Evolutionary conservation across 2,888 invertebrate species (phyloP).

Genomic region (Coleophora deauratella): DNA sequence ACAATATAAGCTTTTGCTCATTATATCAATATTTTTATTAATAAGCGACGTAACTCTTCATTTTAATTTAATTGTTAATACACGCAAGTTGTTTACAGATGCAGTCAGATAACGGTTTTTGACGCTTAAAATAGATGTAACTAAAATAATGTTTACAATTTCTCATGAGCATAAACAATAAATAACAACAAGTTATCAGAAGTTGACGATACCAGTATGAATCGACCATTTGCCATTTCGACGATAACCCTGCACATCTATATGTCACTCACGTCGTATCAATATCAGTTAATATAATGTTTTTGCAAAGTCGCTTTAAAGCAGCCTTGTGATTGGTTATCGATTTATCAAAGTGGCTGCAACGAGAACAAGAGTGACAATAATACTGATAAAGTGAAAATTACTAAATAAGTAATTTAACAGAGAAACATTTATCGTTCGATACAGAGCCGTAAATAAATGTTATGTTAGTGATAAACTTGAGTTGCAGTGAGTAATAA

Average conservation of each 20-base stretch:
- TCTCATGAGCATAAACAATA: too few species aligned
- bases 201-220: constrained; percentile 30
- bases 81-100: too few species aligned
- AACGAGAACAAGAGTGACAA: constrained; percentile 30
- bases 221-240: constrained; percentile 43
- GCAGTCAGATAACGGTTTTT: too few species aligned
- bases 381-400: constrained; percentile 38
- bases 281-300: constrained; percentile 30
- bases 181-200: constrained; percentile 34
- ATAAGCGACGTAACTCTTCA: too few species aligned
- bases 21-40: too few species aligned
- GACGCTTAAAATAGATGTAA: too few species aligned
- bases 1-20: too few species aligned
- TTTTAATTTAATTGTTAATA: too few species aligned
- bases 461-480: not conserved
- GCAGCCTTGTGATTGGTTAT: constrained; percentile 27
- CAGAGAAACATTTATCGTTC: constrained; percentile 19
- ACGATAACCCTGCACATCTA: constrained; percentile 59
- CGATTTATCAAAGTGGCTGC: constrained; percentile 2
- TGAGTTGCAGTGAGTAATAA: too few species aligned
- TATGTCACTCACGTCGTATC: constrained; percentile 31
- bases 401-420: constrained; percentile 36
- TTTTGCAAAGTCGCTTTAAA: constrained; percentile 50
- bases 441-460: constrained; percentile 5
- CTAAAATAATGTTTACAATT: too few species aligned